Evolutionary conservation across 2,888 invertebrate genomes (phyloP), one percentile per base, ranked within the genome.

Genomic region (Pristionchus arcanus): DNA sequence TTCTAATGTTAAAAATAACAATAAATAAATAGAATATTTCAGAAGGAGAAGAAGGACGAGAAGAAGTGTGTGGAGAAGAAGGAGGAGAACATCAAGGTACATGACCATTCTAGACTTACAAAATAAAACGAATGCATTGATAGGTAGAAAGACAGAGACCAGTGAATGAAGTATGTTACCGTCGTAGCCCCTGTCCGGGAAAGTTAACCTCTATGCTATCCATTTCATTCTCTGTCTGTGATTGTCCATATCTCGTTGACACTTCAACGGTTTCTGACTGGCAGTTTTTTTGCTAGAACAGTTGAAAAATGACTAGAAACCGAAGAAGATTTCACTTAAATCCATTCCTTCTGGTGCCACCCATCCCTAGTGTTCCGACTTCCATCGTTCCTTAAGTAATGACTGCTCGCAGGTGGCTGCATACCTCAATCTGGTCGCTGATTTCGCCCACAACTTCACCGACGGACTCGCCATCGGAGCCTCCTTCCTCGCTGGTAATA

Each of bases 391-490:
- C 34, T 28, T 25, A 16, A 31, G 25, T 71, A 28, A 71, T 31
- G 28, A 13, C 16, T 28, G 16, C 97, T 55, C 87, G 87, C 97
- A 97, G 96, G 97, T 98, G 25, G 97, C 98, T 63, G 98, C 98
- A 3, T 99, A 98, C 95, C 96, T 99, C 91, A 99, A 99, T 96
- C 96, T 99, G 92, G 98, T 98, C 88, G 99, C 99, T 63, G 99
- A 99, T 96, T 98, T 98, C 95, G 97, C 98, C 25, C 99, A 99
- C 95, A 99, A 99, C 96, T 98, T 99, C 95, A 99, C 99, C 21
- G 99, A 99, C 96, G 99, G 99, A 37, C 96, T 99, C 91, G 99
- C 99, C 37, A 99, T 99, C 95, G 99, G 99, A 87, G 99, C 99
- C 1, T 98, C 98, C 1, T 95, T 94, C 91, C 92, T 94, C 49